phyloP scores from a whole-genome alignment of 2,888 invertebrate species.

The Drosophila nr. fundita region DNA sequence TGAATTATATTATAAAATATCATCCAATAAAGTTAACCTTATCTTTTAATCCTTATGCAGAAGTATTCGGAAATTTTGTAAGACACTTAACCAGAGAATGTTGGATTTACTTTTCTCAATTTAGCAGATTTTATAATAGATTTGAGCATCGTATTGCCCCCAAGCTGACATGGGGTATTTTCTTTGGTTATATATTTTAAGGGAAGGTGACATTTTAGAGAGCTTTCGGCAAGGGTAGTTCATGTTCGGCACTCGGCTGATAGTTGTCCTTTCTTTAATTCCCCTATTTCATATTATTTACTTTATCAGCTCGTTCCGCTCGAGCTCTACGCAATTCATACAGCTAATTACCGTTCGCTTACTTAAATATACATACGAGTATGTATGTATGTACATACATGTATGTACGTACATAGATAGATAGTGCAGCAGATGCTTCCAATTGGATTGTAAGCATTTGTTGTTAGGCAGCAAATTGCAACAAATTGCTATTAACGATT shows the following conservation, averaged over 20 bases:
- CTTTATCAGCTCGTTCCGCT: constrained; percentile 38
- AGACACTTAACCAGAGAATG: neutral
- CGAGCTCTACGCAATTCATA: constrained; percentile 31
- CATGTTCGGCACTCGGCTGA: neutral
- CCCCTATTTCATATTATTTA: neutral
- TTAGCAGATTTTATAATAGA: neutral
- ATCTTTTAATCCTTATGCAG: neutral
- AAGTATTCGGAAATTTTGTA: neutral
- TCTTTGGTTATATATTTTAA: neutral
- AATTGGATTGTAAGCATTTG: constrained; percentile 23
- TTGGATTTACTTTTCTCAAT: neutral
- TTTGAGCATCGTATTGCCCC: neutral
- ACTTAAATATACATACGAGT: neutral
- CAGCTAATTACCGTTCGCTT: constrained; percentile 32
- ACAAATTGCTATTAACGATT: constrained; percentile 49
- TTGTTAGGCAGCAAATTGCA: constrained; percentile 60
- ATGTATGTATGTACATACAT: neutral
- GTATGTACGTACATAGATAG: neutral
- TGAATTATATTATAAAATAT: neutral
- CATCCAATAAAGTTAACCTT: neutral
- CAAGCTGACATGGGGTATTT: neutral
- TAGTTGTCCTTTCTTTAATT: constrained; percentile 1
- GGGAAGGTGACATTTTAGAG: neutral
- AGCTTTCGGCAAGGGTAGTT: neutral
- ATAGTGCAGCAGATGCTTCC: constrained; percentile 12